These are phyloP conservation scores for Gryllus bimaculatus DNA, from an alignment of 1,140 invertebrate species.

Conservation along the genomic window DNA sequence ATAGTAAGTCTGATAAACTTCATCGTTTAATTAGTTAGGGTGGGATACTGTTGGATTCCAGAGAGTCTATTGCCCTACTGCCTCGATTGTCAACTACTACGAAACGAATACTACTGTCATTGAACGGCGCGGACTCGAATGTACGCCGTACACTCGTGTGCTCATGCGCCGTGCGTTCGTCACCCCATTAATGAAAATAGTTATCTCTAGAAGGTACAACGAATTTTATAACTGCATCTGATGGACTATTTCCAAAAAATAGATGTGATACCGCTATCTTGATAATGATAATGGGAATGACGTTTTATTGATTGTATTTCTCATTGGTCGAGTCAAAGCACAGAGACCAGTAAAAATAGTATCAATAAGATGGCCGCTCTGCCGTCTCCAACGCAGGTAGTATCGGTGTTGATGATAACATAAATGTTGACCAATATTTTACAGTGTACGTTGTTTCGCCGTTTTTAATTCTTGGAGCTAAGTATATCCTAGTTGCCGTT, in stretches of 20 bases:
- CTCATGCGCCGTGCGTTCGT: not conserved
- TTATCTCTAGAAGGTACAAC: not conserved
- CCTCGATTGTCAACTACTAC: not conserved
- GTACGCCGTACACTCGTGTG: not conserved
- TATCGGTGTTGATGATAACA: slow-evolving; percentile 21
- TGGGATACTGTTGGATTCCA: too few relatives aligned
- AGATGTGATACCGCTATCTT: not conserved
- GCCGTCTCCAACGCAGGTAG: slow-evolving; percentile 59
- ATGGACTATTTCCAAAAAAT: not conserved
- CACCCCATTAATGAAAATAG: not conserved
- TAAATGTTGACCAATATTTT: not conserved
- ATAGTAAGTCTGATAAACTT: too few relatives aligned
- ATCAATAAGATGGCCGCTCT: slow-evolving; percentile 52
- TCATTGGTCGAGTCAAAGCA: slow-evolving; percentile 14
- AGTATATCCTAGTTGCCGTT: not conserved
- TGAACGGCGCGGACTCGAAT: not conserved
- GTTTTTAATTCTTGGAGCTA: not conserved
- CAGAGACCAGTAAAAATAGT: slow-evolving; percentile 10
- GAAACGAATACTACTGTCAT: not conserved
- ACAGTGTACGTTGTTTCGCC: not conserved
- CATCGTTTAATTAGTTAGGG: too few relatives aligned
- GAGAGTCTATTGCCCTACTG: too few relatives aligned
- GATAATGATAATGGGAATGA: slow-evolving; percentile 7
- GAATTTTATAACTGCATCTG: not conserved
- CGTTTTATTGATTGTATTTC: slow-evolving; percentile 22